These are phyloP conservation scores for Grantiella picta DNA, from an alignment of 2,113 vertebrate species.

Conservation along the genomic window DNA sequence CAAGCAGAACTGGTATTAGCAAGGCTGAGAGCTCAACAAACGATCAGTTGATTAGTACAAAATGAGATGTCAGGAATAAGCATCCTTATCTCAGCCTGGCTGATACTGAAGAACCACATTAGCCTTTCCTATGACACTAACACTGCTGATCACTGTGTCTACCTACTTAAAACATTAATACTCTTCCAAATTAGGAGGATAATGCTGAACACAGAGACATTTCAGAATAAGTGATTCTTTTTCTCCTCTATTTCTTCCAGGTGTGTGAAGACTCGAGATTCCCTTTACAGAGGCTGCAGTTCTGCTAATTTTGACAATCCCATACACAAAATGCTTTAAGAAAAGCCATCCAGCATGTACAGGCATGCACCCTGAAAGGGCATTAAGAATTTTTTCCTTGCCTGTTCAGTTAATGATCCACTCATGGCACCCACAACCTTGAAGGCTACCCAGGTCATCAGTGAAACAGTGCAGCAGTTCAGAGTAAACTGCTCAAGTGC, in stretches of 20 bases:
- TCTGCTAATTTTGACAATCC: neutral
- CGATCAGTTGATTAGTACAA: neutral
- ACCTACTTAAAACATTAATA: neutral
- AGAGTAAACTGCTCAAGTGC: neutral
- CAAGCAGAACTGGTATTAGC: neutral
- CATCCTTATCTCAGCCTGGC: neutral
- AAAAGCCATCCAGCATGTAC: neutral
- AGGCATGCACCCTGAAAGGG: neutral
- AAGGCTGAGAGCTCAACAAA: neutral
- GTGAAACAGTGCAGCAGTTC: neutral
- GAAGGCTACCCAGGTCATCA: neutral
- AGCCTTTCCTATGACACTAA: neutral
- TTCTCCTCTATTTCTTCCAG: neutral
- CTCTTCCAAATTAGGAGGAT: neutral
- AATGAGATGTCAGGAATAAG: constrained; percentile 3
- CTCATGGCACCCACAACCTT: neutral
- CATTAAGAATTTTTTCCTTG: constrained; percentile 39
- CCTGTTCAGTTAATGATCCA: constrained; percentile 67
- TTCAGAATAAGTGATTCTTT: neutral
- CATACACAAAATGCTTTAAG: neutral
- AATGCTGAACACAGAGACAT: neutral
- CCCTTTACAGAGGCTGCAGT: neutral
- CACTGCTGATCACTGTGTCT: neutral
- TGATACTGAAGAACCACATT: neutral
- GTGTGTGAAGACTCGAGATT: neutral